Percentiles rank a stretch among this genome's conserved stretches.
phyloP scores from a whole-genome alignment of 2,797 vertebrate genomes.

The Alosa sapidissima region DNA sequence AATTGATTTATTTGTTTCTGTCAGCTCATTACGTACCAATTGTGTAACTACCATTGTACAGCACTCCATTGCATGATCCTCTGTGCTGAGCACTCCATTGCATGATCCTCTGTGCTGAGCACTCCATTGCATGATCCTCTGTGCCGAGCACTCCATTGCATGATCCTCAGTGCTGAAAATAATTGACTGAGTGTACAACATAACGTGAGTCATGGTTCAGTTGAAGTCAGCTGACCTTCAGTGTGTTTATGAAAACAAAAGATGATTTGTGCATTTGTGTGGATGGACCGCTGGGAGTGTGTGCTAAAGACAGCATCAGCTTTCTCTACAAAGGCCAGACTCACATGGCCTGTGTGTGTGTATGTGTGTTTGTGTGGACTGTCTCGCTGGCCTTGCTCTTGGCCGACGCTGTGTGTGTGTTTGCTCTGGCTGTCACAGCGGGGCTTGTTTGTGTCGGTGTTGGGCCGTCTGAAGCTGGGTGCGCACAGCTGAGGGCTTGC shows the following conservation, averaged over 20 bases:
- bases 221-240: constrained; percentile 16
- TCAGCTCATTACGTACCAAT: not conserved
- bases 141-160: not conserved
- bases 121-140: too few relatives aligned
- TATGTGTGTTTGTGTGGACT: constrained; percentile 19
- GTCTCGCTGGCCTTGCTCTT: constrained; percentile 15
- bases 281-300: not conserved
- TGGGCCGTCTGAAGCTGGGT: not conserved
- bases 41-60: not conserved
- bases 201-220: not conserved
- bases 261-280: constrained; percentile 9
- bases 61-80: not conserved
- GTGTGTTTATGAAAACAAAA: constrained; percentile 20
- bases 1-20: not conserved
- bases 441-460: not conserved
- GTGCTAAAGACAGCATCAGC: not conserved
- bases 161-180: not conserved
- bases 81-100: not conserved
- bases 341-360: not conserved
- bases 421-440: constrained; percentile 18
- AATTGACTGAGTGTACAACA: not conserved
- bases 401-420: constrained; percentile 10
- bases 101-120: not conserved
- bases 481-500: constrained; percentile 35
- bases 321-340: too few relatives aligned